Conservation (phyloP, 2,888 invertebrate species). For the Bedellia somnulentella region DNA sequence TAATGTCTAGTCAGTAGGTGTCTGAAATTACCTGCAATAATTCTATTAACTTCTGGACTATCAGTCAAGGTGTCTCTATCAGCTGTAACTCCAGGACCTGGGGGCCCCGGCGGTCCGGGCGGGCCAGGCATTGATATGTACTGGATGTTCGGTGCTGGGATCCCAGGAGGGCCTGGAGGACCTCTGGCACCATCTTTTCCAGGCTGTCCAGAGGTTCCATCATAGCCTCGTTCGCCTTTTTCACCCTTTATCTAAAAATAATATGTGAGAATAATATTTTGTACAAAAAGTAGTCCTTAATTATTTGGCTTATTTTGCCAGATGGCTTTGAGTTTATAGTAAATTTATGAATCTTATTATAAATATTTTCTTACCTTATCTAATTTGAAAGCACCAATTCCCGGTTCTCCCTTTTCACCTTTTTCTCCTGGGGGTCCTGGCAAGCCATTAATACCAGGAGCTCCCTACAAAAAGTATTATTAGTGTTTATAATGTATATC, state of each 20-base stretch:
- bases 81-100: constrained; percentile 25
- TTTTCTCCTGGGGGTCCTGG: constrained; percentile 65
- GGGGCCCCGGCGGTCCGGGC: constrained; percentile 72
- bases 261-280: background rate
- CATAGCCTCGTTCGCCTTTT: constrained; percentile 71
- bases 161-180: constrained; percentile 65
- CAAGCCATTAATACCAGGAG: constrained; percentile 68
- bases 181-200: constrained; percentile 64
- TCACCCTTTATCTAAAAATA: constrained; percentile 51
- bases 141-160: constrained; percentile 51
- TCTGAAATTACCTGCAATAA: too few relatives aligned
- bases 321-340: too few relatives aligned
- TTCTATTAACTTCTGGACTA: constrained; percentile 39
- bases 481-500: background rate
- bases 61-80: constrained; percentile 35
- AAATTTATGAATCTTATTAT: too few relatives aligned
- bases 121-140: constrained; percentile 77
- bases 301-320: background rate
- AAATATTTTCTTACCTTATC: constrained; percentile 33
- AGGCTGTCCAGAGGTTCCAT: constrained; percentile 56
- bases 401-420: constrained; percentile 74
- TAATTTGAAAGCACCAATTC: constrained; percentile 29
- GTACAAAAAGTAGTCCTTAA: background rate
- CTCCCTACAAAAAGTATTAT: constrained; percentile 52
- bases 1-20: too few relatives aligned